Evolutionary conservation across 2,113 vertebrate species (phyloP), one percentile per base, ranked within the genome.

Genomic region (Phaetusa simplex): DNA sequence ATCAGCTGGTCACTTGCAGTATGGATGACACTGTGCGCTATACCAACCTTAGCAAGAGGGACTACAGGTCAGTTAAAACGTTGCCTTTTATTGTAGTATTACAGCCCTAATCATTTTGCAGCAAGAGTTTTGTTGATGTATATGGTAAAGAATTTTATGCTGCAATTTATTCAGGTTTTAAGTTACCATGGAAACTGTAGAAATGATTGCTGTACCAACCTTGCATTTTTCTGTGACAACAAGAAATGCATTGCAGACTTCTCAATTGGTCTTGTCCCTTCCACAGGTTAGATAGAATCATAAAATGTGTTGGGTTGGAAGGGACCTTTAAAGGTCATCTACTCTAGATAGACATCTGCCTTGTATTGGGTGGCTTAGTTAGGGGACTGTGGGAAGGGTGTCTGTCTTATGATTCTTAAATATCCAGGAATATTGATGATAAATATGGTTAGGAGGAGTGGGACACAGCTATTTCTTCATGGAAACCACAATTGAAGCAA

Each of bases 11-110:
- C 66, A 98, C 98, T 24, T 99, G 99, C 98, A 98, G 99, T 95
- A 99, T 99, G 99, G 99, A 99, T 9, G 99, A 99, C 56, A 99
- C 99, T 0, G 97, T 99, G 86, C 99, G 99, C 66, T 99, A 97
- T 70, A 99, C 98, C 52, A 98, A 55, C 94, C 91, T 99, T 27
- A 84, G 15, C 52, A 98, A 98, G 78, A 98, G 98, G 47, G 99
- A 99, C 79, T 99, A 99, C 98, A 99, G 99, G 99, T 99, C 92
- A 81, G 96, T 76, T 26, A 42, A 91, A 88, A 47, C 21, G 4
- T 40, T 70, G 11, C 12, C 7, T 93, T 62, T 61, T 53, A 38
- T 49, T 86, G 29, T 40, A 43, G 27, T 64, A 6, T 49, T 56
- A 23, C 12, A 69, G 29, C 16, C 24, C 24, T 59, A 52, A 29